Evolutionary conservation across 1,140 invertebrate species (phyloP).

Genomic region (Zaprionus vittiger): DNA sequence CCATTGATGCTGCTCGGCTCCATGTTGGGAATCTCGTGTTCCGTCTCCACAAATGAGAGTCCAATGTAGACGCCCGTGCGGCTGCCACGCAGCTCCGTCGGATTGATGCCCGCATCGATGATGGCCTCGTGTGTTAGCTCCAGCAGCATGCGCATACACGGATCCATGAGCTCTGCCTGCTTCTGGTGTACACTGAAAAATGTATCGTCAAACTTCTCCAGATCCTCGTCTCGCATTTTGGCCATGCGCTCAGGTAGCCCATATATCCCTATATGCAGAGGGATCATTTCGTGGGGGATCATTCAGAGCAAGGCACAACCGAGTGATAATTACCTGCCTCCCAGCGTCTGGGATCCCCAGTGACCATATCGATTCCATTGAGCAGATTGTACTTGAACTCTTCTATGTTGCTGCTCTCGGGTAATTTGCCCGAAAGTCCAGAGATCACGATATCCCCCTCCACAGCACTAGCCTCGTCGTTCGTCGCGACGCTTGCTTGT

Average conservation of each 20-base stretch:
- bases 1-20: conserved; percentile 93
- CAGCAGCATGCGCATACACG: conserved; percentile 95
- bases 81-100: conserved; percentile 89
- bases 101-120: conserved; percentile 96
- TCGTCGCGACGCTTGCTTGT: conserved; percentile 4
- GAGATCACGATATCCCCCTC: conserved; percentile 91
- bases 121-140: conserved; percentile 97
- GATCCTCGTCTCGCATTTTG: conserved; percentile 96
- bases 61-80: conserved; percentile 97
- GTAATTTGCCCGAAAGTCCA: conserved; percentile 95
- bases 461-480: conserved; percentile 12
- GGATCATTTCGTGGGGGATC: not conserved
- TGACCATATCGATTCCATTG: conserved; percentile 94
- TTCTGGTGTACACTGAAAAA: conserved; percentile 97
- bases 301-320: not conserved
- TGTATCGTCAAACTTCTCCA: conserved; percentile 94
- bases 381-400: conserved; percentile 95
- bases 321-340: conserved; percentile 84
- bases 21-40: conserved; percentile 90
- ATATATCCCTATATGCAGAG: conserved; percentile 85
- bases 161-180: conserved; percentile 98
- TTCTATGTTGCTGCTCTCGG: conserved; percentile 93
- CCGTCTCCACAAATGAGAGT: conserved; percentile 93
- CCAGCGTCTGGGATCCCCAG: conserved; percentile 94
- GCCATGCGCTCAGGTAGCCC: conserved; percentile 94